Evolutionary conservation across 30 jellyfish, hydroid and myxozoan genomes (phyloP), one percentile per base, ranked within the genome.

Genomic region (Cassiopea xamachana): DNA sequence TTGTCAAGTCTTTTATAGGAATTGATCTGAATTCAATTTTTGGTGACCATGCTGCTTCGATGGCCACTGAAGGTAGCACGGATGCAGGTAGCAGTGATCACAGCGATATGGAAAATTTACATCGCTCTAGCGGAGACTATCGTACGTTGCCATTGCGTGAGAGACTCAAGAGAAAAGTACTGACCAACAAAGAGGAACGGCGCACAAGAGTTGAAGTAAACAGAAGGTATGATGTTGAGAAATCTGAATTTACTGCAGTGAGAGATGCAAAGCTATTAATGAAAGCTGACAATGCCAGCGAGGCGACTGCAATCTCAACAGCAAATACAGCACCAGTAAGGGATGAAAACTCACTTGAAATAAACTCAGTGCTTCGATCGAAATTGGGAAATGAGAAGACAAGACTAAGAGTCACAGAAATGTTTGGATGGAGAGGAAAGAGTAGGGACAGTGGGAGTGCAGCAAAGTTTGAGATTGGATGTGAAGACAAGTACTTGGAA

Each of bases 131-230:
- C 48, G 43, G 59, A 9, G 62, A 67, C 43, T 19, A 6, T 64
- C 67, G 44, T n/a, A 50, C 70, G 46, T 62, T 83, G 44, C 91
- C 91, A 43, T 84, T 83, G 7, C 91, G 84, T 39, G 85, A 83
- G 58, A 83, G 91, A 51, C 73, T 83, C 2, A 62, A 18, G 75
- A 71, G 69, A 19, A 83, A 67, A 68, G 84, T 60, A 13, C 1
- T 69, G 78, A 39, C 70, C 15, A 3, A 6, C 64, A 55, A 16
- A 49, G 47, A 58, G 12, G 86, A 77, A 73, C 46, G 16, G 90
- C 1, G 15, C n/a, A 62, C 19, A 39, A 81, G 67, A 67, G 81
- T 6, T 71, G 48, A 47, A 73, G 10, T 15, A 39, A 71, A 1
- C 27, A 19, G 10, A 71, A 14, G 76, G 46, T 5, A 55, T 55